These are phyloP conservation scores for Polypedilum pembai DNA, from an alignment of 1,140 invertebrate species.

Conservation along the genomic window DNA sequence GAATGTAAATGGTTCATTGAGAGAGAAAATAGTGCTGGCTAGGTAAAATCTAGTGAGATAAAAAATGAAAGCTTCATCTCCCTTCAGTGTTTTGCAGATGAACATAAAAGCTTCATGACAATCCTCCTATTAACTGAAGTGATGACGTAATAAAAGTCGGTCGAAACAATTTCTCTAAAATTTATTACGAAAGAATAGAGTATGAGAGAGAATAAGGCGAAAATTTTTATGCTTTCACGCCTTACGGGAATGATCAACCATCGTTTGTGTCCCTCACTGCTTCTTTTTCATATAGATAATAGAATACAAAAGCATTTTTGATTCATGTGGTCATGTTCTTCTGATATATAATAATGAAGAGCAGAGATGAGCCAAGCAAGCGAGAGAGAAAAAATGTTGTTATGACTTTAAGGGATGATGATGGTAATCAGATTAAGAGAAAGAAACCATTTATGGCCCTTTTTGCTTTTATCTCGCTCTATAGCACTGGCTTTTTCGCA, in stretches of 20 bases:
- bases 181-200: too few relatives aligned
- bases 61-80: too few relatives aligned
- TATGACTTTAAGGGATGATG: slow-evolving; percentile 8
- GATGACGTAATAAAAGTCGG: too few relatives aligned
- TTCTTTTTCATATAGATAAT: too few relatives aligned
- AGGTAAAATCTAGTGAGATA: too few relatives aligned
- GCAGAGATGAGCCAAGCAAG: not conserved
- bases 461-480: not conserved
- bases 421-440: slow-evolving; percentile 13
- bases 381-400: not conserved
- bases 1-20: too few relatives aligned
- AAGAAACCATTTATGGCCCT: slow-evolving; percentile 4
- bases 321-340: slow-evolving; percentile 7
- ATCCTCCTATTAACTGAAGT: too few relatives aligned
- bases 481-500: not conserved
- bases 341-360: slow-evolving; percentile 18
- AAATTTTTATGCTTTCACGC: not conserved
- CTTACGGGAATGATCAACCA: not conserved
- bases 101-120: too few relatives aligned
- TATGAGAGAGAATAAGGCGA: too few relatives aligned
- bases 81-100: too few relatives aligned
- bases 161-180: too few relatives aligned
- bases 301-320: not conserved
- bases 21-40: too few relatives aligned
- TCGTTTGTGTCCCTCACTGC: not conserved